Conservation (phyloP, 2,113 vertebrate genomes). For the human (Homo sapiens) region GRCh38 chr1:74615501-74616000, state of each 20-base stretch:
- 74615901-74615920: background rate
- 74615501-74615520: background rate
- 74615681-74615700: background rate
- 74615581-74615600: background rate
- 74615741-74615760: background rate
- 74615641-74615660: slow-evolving; percentile 5
- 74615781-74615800: background rate
- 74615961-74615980: no score
- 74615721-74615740: background rate
- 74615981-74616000: no score
- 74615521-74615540: background rate
- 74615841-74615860: background rate
- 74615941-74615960: background rate
- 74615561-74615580: slow-evolving; percentile 3
- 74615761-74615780: background rate
- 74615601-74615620: background rate
- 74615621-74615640: background rate
- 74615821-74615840: background rate
- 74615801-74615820: background rate
- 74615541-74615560: background rate
- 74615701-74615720: slow-evolving; percentile 20
- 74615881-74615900: background rate
- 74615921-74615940: background rate
- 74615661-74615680: slow-evolving; percentile 9
- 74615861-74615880: background rate